Evolutionary conservation across 2,888 invertebrate genomes (phyloP).

Genomic region (Drosophila nigritarsus): DNA sequence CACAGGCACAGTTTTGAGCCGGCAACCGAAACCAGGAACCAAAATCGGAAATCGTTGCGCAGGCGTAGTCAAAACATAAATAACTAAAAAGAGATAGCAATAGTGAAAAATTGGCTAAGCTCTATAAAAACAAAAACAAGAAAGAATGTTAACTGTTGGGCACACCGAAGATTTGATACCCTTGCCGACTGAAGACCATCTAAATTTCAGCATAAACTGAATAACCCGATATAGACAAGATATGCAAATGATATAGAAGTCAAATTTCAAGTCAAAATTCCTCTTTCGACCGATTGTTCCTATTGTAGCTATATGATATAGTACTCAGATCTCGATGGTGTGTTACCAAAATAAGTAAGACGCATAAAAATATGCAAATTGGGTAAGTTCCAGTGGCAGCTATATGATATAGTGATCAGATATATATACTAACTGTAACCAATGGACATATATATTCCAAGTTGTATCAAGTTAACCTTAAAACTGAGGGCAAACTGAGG

Average conservation of each 20-base stretch:
- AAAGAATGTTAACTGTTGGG: background rate
- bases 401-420: background rate
- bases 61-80: conserved; percentile 55
- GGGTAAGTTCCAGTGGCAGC: no score
- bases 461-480: background rate
- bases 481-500: background rate
- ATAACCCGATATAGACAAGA: background rate
- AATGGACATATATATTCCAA: background rate
- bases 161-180: background rate
- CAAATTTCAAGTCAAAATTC: background rate
- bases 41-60: conserved; percentile 55
- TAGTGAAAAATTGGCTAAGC: background rate
- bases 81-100: conserved; percentile 16
- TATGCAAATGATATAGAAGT: no score
- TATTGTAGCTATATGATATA: background rate
- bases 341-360: no score
- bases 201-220: background rate
- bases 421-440: background rate
- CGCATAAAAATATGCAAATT: no score
- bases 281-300: background rate
- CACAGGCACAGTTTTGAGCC: conserved; percentile 22
- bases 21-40: background rate
- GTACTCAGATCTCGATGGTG: no score
- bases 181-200: background rate
- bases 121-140: background rate